Percentiles rank a stretch among this genome's conserved stretches.
Conservation (phyloP, 2,888 invertebrate genomes). For the Phorcus lineatus region DNA sequence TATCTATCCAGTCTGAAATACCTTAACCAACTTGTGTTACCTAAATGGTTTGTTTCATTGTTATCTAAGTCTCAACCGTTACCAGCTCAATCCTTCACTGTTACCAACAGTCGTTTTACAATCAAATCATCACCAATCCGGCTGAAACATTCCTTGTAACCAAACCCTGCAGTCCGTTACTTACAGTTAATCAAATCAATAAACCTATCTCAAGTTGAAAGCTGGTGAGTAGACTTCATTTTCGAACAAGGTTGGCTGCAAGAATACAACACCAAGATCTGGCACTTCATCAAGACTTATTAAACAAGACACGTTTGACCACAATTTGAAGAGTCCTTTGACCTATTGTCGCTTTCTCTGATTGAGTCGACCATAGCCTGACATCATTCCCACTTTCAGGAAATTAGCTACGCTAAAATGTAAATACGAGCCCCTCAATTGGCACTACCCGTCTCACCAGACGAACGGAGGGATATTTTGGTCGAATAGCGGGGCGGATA, state of each 20-base stretch:
- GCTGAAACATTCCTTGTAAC: no score
- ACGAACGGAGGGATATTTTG: neutral
- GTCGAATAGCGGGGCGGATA: no score
- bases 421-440: neutral
- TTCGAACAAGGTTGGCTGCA: neutral
- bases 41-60: no score
- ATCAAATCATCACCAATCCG: no score
- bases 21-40: no score
- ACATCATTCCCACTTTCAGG: neutral
- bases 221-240: neutral
- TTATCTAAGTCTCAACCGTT: no score
- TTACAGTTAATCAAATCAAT: neutral
- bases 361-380: neutral
- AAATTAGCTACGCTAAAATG: neutral
- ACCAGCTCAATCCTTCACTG: no score
- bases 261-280: neutral
- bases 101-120: no score
- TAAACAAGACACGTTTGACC: slow-evolving; percentile 4
- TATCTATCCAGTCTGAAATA: no score
- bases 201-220: neutral
- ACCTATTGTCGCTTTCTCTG: slow-evolving; percentile 4
- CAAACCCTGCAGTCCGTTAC: neutral
- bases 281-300: neutral
- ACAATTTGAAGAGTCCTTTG: neutral
- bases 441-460: neutral